Percentiles rank a stretch among this genome's conserved stretches.
These are phyloP conservation scores for Nomada lathburiana DNA, from an alignment of 2,888 invertebrate genomes.

Conservation along the genomic window DNA sequence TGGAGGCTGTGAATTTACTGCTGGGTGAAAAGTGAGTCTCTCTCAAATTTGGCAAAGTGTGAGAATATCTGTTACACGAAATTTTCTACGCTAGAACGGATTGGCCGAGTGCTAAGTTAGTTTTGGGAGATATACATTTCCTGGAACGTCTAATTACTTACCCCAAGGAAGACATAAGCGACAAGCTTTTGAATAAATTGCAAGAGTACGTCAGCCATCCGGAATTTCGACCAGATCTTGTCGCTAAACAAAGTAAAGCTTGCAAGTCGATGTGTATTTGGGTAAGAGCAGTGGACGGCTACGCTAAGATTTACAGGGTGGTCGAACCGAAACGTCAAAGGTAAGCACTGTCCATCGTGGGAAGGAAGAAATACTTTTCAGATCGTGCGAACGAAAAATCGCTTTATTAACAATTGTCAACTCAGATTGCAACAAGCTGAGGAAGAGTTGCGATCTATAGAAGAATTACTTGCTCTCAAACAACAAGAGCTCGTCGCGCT, in stretches of 20 bases:
- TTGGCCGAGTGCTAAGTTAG: constrained; percentile 93
- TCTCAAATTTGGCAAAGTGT: not conserved
- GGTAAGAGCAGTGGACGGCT: constrained; percentile 96
- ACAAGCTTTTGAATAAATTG: constrained; percentile 90
- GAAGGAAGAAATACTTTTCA: not conserved
- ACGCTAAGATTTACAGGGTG: constrained; percentile 93
- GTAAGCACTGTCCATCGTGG: constrained; percentile 84
- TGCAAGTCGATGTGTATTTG: constrained; percentile 96
- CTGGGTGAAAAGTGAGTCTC: constrained; percentile 90
- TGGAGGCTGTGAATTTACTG: constrained; percentile 96
- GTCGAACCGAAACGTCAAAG: constrained; percentile 95
- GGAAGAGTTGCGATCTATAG: constrained; percentile 90
- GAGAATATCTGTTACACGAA: not conserved
- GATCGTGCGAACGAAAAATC: not conserved
- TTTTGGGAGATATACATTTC: constrained; percentile 93
- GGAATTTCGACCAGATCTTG: constrained; percentile 93
- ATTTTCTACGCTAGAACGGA: constrained; percentile 88
- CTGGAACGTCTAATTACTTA: constrained; percentile 92
- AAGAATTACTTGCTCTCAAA: constrained; percentile 91
- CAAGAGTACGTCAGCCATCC: constrained; percentile 93
- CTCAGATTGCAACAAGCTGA: constrained; percentile 86
- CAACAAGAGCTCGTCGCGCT: constrained; percentile 93
- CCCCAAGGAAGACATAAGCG: constrained; percentile 94
- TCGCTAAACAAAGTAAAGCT: constrained; percentile 94
- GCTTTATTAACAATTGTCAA: not conserved